Percentiles rank a stretch among this genome's conserved stretches.
Conservation (phyloP, 1,140 invertebrate species). For the Camponotus floridanus region DNA sequence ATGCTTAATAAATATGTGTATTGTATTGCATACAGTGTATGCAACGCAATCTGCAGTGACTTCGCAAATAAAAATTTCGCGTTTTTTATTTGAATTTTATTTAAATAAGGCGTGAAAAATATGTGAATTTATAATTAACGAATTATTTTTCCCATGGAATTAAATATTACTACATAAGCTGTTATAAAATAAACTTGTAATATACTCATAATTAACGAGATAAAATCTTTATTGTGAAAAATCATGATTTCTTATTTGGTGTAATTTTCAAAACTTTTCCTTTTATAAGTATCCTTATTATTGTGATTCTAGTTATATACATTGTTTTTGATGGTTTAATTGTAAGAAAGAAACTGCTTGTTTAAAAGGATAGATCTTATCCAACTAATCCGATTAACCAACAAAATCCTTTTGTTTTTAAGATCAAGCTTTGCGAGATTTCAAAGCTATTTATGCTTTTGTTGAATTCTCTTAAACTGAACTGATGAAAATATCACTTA, state of each 20-base stretch:
- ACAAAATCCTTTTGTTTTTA: neutral
- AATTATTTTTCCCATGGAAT: neutral
- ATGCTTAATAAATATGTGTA: slow-evolving; percentile 12
- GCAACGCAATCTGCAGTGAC: neutral
- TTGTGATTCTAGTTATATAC: neutral
- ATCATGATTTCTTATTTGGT: neutral
- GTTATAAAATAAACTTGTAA: neutral
- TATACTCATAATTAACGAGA: neutral
- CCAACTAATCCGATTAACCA: neutral
- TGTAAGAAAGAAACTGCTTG: neutral
- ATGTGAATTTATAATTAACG: neutral
- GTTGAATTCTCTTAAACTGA: neutral
- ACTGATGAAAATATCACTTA: neutral
- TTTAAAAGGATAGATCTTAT: neutral
- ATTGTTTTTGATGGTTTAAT: neutral
- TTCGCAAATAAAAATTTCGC: slow-evolving; percentile 34
- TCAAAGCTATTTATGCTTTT: neutral
- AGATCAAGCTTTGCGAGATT: neutral
- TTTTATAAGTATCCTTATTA: neutral
- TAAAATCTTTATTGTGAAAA: neutral
- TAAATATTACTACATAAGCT: neutral
- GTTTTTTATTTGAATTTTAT: neutral
- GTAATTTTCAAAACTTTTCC: neutral
- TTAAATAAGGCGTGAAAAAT: neutral
- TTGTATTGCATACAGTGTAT: neutral